Evolutionary conservation across 1,140 invertebrate species (phyloP), one percentile per base, ranked within the genome.

Genomic region (Dendroctonus valens): DNA sequence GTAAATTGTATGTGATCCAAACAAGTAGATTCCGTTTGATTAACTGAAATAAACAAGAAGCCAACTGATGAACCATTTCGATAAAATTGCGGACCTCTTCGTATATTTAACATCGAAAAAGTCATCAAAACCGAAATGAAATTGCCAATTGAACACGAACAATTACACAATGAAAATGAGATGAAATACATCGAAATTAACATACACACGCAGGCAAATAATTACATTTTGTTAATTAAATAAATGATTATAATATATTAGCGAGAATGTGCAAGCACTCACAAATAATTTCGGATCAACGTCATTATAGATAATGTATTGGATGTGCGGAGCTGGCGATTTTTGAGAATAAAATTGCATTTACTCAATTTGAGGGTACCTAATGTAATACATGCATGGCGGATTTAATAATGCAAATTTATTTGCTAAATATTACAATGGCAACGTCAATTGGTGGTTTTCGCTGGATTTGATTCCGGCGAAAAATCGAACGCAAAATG

Each of bases 401-500:
- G 15, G 9, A 58, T 46, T 58, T 44, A 58, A 58, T 58, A 58
- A 58, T 58, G 55, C 15, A 58, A 58, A 58, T 58, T 58, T 58
- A 58, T 58, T 58, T 58, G 40, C 5, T 12, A 42, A 58, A 58
- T 58, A 58, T 58, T 38, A 6, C 11, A 40, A 58, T n/a, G 4
- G 55, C 40, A 46, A 14, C 55, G 55, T 46, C 46, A 58, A 58
- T 58, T 58, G 38, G 8, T 12, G 11, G 49, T 51, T 51, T 12
- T 51, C 7, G 49, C 11, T 6, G 49, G 26, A 26, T 26, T 26
- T 26, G 26, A 26, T 26, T 26, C 26, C 26, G 26, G 26, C 26
- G 1, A 26, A 26, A 26, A 26, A 26, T 26, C 26, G 26, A 26
- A 26, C 26, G 26, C 26, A 26, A 26, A 26, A 26, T 26, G 26